Percentiles rank a stretch among this genome's conserved stretches.
These are phyloP conservation scores for Rhynchotus rufescens DNA, from an alignment of 2,797 vertebrate genomes.

Conservation along the genomic window DNA sequence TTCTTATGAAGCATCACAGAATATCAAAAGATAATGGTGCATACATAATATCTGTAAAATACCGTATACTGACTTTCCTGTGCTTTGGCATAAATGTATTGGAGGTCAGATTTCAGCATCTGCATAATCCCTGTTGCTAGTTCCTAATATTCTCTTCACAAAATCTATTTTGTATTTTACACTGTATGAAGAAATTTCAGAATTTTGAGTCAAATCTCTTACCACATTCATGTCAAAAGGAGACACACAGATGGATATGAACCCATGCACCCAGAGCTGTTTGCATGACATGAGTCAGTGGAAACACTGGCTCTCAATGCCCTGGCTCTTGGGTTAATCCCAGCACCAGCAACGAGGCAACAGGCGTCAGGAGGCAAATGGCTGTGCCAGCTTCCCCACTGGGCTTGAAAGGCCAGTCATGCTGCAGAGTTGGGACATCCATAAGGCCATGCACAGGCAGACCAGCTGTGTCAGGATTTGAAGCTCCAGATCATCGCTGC, in stretches of 20 bases:
- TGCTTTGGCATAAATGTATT: not conserved
- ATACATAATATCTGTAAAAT: not conserved
- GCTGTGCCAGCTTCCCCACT: accelerated
- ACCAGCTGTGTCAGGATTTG: not conserved
- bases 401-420: not conserved
- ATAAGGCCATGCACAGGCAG: accelerated
- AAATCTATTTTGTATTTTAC: not conserved
- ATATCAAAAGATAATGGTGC: conserved; percentile 5
- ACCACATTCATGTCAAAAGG: not conserved
- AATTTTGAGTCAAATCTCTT: not conserved
- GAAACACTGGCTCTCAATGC: not conserved
- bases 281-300: not conserved
- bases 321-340: not conserved
- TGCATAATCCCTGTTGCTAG: not conserved
- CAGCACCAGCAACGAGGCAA: accelerated
- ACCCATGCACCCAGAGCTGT: not conserved
- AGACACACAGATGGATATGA: not conserved
- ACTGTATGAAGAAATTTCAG: not conserved
- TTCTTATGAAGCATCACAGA: conserved; percentile 8
- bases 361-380: not conserved
- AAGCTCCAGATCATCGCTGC: not conserved
- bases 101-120: not conserved
- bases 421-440: not conserved
- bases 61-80: not conserved
- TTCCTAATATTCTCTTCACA: not conserved